These are phyloP conservation scores for Trichoplusia ni DNA, from an alignment of 1,140 invertebrate species.

Conservation along the genomic window DNA sequence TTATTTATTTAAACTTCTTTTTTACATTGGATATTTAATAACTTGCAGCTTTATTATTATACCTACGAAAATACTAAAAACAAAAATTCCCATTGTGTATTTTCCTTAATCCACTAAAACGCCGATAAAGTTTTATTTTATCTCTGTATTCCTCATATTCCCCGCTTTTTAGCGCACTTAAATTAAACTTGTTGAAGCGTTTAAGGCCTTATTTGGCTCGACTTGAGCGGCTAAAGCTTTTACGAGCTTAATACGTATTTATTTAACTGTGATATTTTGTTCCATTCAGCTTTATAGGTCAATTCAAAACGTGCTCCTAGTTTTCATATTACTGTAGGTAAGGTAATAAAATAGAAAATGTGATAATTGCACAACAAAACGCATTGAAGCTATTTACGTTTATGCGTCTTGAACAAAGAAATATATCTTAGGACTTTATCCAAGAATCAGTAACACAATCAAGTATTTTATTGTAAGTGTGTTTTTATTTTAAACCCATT, in stretches of 20 bases:
- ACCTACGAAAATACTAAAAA: neutral
- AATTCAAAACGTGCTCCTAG: neutral
- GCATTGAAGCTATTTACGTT: too few species aligned
- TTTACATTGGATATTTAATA: too few species aligned
- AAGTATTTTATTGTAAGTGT: too few species aligned
- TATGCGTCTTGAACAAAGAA: too few species aligned
- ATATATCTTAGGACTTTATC: too few species aligned
- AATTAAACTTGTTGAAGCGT: slow-evolving; percentile 35
- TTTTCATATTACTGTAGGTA: too few species aligned
- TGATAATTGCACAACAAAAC: too few species aligned
- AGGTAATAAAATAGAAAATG: too few species aligned
- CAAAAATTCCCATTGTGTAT: slow-evolving; percentile 2
- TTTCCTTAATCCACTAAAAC: slow-evolving; percentile 4
- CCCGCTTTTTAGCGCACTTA: slow-evolving; percentile 33
- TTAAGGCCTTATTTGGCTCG: slow-evolving; percentile 18
- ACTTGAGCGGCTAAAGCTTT: neutral
- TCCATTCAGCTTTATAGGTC: neutral
- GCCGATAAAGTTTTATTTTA: slow-evolving; percentile 43
- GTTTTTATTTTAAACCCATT: too few species aligned
- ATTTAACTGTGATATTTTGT: neutral
- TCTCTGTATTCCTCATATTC: slow-evolving; percentile 28
- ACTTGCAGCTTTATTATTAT: too few species aligned
- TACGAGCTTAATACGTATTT: neutral
- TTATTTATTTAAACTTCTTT: too few species aligned
- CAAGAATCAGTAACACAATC: too few species aligned